These are phyloP conservation scores for Aselliscus stoliczkanus DNA, from an alignment of 2,797 vertebrate species.

Conservation along the genomic window DNA sequence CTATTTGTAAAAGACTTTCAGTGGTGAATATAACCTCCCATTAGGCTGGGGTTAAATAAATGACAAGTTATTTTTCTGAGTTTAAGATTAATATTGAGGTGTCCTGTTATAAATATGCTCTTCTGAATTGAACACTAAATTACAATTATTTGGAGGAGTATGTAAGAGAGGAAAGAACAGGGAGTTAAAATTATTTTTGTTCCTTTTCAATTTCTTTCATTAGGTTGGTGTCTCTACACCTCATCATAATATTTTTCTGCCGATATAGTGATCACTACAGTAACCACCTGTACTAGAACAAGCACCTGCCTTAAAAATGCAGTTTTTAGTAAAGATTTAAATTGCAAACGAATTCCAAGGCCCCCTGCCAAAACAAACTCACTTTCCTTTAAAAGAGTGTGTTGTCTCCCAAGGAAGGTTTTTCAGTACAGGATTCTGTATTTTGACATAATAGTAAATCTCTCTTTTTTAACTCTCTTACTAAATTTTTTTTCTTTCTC, in stretches of 20 bases:
- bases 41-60: slow-evolving; percentile 81
- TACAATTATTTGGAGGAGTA: slow-evolving; percentile 61
- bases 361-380: slow-evolving; percentile 62
- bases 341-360: slow-evolving; percentile 70
- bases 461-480: neutral
- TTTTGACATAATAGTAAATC: slow-evolving; percentile 35
- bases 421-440: neutral
- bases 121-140: slow-evolving; percentile 61
- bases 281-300: slow-evolving; percentile 64
- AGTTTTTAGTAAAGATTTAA: slow-evolving; percentile 74
- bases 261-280: slow-evolving; percentile 16
- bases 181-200: neutral
- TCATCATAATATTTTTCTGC: slow-evolving; percentile 61
- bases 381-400: slow-evolving; percentile 48
- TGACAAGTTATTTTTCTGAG: slow-evolving; percentile 82
- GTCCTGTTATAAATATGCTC: slow-evolving; percentile 79
- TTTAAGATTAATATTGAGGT: slow-evolving; percentile 81
- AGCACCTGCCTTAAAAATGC: slow-evolving; percentile 63
- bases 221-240: slow-evolving; percentile 18
- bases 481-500: neutral
- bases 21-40: slow-evolving; percentile 80
- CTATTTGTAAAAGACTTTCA: slow-evolving; percentile 82
- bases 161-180: neutral
- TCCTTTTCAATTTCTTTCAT: slow-evolving; percentile 44
- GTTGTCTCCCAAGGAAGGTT: slow-evolving; percentile 43